A percentile compares a stretch with the other conserved stretches of the same genome.
Evolutionary conservation across 2,113 vertebrate species (phyloP).

Genomic region (Thalassoma bifasciatum): DNA sequence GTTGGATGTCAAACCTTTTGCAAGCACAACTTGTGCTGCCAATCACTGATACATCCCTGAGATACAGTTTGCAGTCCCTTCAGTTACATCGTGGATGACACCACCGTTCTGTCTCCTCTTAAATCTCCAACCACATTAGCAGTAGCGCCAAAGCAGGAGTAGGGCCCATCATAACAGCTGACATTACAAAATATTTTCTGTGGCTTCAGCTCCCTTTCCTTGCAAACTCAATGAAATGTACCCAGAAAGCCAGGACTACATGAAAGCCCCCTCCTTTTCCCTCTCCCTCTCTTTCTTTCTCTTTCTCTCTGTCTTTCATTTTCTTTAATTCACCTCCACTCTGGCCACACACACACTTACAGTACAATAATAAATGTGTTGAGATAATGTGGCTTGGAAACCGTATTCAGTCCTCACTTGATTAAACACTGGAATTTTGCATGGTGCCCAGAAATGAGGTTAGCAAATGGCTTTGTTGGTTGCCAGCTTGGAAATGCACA

Average conservation of each 20-base stretch:
- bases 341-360: constrained; percentile 83
- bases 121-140: constrained; percentile 65
- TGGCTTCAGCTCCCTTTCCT: constrained; percentile 67
- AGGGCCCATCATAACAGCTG: constrained; percentile 75
- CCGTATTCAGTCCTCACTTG: constrained; percentile 82
- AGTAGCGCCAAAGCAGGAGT: constrained; percentile 61
- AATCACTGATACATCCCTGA: constrained; percentile 26
- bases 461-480: constrained; percentile 83
- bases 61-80: constrained; percentile 53
- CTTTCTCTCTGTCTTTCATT: constrained; percentile 48
- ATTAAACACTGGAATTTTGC: constrained; percentile 88
- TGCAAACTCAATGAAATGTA: constrained; percentile 72
- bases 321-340: constrained; percentile 75
- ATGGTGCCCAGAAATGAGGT: constrained; percentile 86
- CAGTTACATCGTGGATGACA: constrained; percentile 66
- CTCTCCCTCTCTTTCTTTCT: constrained; percentile 35
- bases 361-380: constrained; percentile 87
- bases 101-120: constrained; percentile 60
- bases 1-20: background rate
- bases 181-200: constrained; percentile 80
- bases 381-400: constrained; percentile 87
- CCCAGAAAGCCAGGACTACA: constrained; percentile 61
- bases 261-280: constrained; percentile 47
- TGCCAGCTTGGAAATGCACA: constrained; percentile 84
- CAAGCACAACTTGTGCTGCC: constrained; percentile 1